Evolutionary conservation across 2,113 vertebrate species (phyloP).

Genomic region (Panthera uncia): DNA sequence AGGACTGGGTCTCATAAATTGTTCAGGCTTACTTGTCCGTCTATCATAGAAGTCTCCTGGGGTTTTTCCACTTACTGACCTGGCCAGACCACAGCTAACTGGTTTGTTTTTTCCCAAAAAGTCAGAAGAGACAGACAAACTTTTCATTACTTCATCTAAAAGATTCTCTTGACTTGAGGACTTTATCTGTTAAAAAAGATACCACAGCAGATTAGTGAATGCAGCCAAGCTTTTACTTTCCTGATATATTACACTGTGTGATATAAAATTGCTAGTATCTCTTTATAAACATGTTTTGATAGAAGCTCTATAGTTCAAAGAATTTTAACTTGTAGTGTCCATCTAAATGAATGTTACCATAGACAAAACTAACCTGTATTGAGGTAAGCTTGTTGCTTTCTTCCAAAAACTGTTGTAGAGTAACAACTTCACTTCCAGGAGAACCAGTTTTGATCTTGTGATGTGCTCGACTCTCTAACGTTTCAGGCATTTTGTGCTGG

Average conservation of each 20-base stretch:
- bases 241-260: not conserved
- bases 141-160: constrained; percentile 92
- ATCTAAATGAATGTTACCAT: constrained; percentile 32
- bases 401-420: constrained; percentile 95
- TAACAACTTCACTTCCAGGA: constrained; percentile 91
- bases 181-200: constrained; percentile 82
- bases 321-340: constrained; percentile 4
- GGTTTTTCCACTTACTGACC: constrained; percentile 91
- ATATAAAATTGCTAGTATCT: not conserved
- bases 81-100: constrained; percentile 88
- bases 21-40: constrained; percentile 83
- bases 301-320: not conserved
- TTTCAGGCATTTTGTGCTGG: constrained; percentile 83
- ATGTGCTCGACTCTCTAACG: constrained; percentile 80
- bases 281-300: not conserved
- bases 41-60: constrained; percentile 84
- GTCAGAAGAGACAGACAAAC: constrained; percentile 89
- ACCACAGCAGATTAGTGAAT: constrained; percentile 1
- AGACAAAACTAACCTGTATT: constrained; percentile 79
- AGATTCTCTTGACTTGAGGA: constrained; percentile 94
- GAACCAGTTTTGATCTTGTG: constrained; percentile 85
- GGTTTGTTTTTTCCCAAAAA: constrained; percentile 87
- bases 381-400: constrained; percentile 92
- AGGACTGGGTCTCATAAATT: constrained; percentile 82
- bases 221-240: not conserved